Evolutionary conservation across 2,797 vertebrate species (phyloP), one percentile per base, ranked within the genome.

Genomic region (Vespertilio murinus): DNA sequence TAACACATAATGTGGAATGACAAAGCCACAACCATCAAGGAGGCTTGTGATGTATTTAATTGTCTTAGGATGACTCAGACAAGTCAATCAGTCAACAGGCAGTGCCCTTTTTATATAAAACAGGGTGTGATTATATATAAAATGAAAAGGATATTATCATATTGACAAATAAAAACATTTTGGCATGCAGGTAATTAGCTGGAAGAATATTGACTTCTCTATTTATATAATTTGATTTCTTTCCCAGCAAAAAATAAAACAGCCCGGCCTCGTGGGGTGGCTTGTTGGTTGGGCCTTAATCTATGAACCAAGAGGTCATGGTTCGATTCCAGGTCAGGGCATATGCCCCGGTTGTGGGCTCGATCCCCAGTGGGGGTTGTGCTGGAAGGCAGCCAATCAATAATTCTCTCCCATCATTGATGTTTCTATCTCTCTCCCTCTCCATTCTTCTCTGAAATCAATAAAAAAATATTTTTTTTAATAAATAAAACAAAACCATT

Each of bases 191-290:
- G 79, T 79, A 61, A 83, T 88, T 93, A 91, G 35, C 23, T 94
- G 61, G 93, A 54, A 96, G 80, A 85, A 8, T 13, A 90, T 96
- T 97, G 95, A 93, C 96, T 93, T 96, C 61, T 85, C 7, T 0
- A 14, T 93, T 94, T 74, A 91, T 42, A 47, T 56, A 93, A 94
- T 97, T 97, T 56, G 88, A 52, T 95, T 97, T 83, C 40, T 88
- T 94, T 90, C 65, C 80, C 59, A 28, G 65, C 33, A 85, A 93
- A 97, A 93, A 47, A 45, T n/a, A 56, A 16, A 56, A 73, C n/a
- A 82, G 59, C 25, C 59, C 6, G 2, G 59, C 28, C 10, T 9
- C 42, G 10, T 2, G 28, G 59, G 11, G 12, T 61, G 59, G 59
- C 59, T 61, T 30, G 59, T 25, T 30, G 59, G 12, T 61, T 61